phyloP scores from a whole-genome alignment of 2,113 vertebrate species.

The Lucifuga dentata region DNA sequence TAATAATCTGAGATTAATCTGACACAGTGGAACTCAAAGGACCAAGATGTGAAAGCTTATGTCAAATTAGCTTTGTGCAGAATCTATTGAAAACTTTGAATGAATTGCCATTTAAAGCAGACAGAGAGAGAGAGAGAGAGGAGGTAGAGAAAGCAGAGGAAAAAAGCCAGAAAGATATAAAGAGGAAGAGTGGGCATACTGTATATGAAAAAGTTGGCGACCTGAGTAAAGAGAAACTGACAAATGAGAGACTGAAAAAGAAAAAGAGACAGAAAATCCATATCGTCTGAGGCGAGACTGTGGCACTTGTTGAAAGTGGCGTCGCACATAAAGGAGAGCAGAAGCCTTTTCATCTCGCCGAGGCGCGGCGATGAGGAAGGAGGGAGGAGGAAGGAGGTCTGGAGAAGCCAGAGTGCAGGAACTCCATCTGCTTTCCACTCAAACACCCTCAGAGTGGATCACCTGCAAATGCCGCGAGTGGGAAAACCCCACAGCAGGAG shows the following conservation, averaged over 20 bases:
- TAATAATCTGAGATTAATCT: conserved; percentile 20
- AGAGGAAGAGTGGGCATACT: conserved; percentile 17
- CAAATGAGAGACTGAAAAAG: conserved; percentile 61
- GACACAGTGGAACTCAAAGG: conserved; percentile 17
- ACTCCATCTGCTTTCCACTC: conserved; percentile 38
- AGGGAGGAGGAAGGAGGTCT: conserved; percentile 46
- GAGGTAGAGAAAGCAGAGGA: conserved; percentile 7
- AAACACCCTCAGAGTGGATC: conserved; percentile 40
- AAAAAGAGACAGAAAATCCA: conserved; percentile 67
- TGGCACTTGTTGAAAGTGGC: conserved; percentile 52
- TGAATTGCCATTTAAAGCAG: conserved; percentile 25
- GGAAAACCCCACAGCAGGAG: conserved; percentile 7
- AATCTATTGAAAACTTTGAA: conserved; percentile 34
- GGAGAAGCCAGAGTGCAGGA: conserved; percentile 36
- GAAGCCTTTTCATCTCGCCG: conserved; percentile 59
- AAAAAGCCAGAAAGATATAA: conserved; percentile 37
- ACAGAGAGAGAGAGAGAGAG: not conserved
- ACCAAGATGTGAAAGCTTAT: conserved; percentile 20
- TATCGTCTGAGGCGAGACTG: conserved; percentile 54
- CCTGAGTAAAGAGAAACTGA: conserved; percentile 40
- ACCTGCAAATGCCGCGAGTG: conserved; percentile 27
- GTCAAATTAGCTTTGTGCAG: conserved; percentile 22
- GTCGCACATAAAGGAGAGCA: conserved; percentile 60
- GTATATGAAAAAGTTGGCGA: conserved; percentile 48
- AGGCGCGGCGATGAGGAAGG: conserved; percentile 45